Conservation (phyloP, 2,797 vertebrate genomes). For the Pterois miles region DNA sequence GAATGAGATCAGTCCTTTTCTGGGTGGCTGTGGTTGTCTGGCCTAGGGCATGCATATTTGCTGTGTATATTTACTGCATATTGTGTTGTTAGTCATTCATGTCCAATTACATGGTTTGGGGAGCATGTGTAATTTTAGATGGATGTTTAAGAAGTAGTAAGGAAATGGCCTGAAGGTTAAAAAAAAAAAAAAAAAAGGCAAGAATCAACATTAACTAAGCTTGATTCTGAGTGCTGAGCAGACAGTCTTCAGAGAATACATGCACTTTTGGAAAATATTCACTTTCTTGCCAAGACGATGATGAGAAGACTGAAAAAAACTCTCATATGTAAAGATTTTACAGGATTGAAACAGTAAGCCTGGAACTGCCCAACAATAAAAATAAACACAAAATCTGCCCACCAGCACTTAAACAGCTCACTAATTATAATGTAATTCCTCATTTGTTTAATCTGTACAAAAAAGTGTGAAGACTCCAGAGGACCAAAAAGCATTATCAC, state of each 20-base stretch:
- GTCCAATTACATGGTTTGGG: constrained; percentile 4
- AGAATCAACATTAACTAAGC: not conserved
- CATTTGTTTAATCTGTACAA: not conserved
- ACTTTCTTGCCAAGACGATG: not conserved
- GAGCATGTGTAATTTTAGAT: not conserved
- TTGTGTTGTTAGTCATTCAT: not conserved
- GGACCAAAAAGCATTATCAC: not conserved
- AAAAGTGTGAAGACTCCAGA: not conserved
- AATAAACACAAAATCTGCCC: not conserved
- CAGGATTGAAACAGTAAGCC: not conserved
- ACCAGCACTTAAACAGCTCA: not conserved
- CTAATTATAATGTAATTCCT: not conserved
- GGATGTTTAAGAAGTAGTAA: not conserved
- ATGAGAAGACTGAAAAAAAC: not conserved
- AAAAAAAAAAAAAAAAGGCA: not conserved
- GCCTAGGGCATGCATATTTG: not conserved
- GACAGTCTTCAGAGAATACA: not conserved
- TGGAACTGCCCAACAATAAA: not conserved
- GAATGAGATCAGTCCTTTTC: not conserved
- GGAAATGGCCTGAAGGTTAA: not conserved
- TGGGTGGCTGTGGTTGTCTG: not conserved
- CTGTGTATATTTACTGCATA: not conserved
- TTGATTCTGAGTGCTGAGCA: not conserved
- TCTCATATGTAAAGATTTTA: not conserved
- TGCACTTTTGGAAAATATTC: not conserved